phyloP scores from a whole-genome alignment of 2,797 vertebrate genomes.

The Phoxinus dragarum region DNA sequence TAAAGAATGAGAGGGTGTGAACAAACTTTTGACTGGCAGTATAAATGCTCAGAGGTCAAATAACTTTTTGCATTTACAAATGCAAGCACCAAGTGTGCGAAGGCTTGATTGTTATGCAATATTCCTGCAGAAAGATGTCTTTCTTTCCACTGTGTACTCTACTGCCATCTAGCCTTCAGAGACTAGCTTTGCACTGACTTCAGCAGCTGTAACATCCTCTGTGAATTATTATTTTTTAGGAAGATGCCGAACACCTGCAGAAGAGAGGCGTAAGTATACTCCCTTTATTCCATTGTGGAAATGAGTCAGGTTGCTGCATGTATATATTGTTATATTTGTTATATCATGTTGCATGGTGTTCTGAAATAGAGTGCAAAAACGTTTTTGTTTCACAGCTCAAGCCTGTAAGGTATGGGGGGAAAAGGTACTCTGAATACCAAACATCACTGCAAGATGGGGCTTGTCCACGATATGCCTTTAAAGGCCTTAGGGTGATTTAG shows the following conservation, averaged over 20 bases:
- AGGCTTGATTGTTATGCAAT: background rate
- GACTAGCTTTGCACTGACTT: background rate
- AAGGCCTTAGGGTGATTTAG: constrained; percentile 41
- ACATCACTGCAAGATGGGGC: constrained; percentile 65
- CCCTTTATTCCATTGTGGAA: background rate
- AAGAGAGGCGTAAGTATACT: constrained; percentile 77
- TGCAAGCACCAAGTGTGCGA: background rate
- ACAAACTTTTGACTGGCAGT: background rate
- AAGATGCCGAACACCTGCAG: constrained; percentile 74
- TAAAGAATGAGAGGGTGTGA: background rate
- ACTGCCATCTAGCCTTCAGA: constrained; percentile 67
- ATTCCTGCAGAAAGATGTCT: background rate
- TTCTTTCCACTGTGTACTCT: constrained; percentile 30
- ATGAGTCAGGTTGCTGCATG: background rate
- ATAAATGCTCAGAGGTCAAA: background rate
- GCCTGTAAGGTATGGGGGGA: constrained; percentile 27
- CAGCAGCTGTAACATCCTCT: constrained; percentile 1
- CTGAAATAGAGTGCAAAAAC: background rate
- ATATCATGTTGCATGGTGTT: background rate
- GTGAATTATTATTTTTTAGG: constrained; percentile 72
- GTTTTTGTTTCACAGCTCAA: background rate
- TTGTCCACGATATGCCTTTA: constrained; percentile 44
- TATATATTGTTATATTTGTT: background rate
- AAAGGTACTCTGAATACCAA: constrained; percentile 57
- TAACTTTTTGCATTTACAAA: background rate